Conservation (phyloP, 2,888 invertebrate species). For the Andrena camellia region DNA sequence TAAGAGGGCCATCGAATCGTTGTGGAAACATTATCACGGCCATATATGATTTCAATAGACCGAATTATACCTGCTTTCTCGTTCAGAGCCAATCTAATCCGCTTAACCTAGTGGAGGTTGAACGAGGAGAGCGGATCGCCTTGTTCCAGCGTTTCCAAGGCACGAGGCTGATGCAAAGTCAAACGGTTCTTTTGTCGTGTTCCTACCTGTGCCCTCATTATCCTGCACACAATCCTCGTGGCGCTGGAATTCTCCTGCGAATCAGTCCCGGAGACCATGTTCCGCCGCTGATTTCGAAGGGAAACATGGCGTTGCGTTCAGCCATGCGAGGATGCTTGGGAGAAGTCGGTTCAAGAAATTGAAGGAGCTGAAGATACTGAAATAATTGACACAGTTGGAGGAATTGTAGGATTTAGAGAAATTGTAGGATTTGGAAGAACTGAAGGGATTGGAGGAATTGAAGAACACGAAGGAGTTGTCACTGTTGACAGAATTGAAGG, state of each 20-base stretch:
- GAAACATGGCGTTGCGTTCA: not conserved
- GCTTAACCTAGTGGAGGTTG: slow-evolving; percentile 36
- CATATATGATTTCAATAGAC: slow-evolving; percentile 41
- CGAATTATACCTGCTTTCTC: slow-evolving; percentile 42
- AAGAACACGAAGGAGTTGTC: too few relatives aligned
- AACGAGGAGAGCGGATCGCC: slow-evolving; percentile 3
- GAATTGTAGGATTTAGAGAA: too few relatives aligned
- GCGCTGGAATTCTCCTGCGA: slow-evolving; percentile 13
- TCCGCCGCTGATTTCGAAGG: slow-evolving; percentile 5
- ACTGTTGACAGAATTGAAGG: too few relatives aligned
- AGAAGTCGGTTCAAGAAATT: too few relatives aligned
- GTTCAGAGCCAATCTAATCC: slow-evolving; percentile 45
- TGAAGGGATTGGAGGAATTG: too few relatives aligned
- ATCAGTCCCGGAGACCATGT: not conserved
- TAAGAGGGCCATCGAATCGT: not conserved
- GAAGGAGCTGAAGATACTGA: too few relatives aligned
- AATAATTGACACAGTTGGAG: too few relatives aligned
- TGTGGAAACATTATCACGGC: slow-evolving; percentile 14
- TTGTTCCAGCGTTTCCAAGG: not conserved
- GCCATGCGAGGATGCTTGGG: too few relatives aligned
- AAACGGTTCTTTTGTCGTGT: slow-evolving; percentile 53
- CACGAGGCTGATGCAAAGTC: slow-evolving; percentile 24
- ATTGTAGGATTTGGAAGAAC: too few relatives aligned
- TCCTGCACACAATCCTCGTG: slow-evolving; percentile 30
- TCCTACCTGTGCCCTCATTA: slow-evolving; percentile 46